Conservation (phyloP, 2,888 invertebrate species). For the Conomelus anceps region DNA sequence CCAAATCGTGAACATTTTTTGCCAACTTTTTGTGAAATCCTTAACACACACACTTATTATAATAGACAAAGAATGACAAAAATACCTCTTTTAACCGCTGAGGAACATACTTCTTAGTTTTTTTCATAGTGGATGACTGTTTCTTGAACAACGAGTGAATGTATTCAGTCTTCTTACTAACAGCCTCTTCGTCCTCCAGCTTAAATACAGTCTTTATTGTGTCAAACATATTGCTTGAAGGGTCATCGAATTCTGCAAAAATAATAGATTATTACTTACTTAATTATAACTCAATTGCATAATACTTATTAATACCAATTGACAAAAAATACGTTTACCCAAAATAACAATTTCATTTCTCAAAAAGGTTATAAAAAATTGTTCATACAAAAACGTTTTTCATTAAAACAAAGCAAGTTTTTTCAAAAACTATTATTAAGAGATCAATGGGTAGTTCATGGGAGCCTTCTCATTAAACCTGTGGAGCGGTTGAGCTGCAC, state of each 20-base stretch:
- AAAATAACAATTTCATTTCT: no score
- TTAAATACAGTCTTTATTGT: constrained; percentile 33
- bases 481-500: no score
- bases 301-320: no score
- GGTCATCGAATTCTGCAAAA: constrained; percentile 34
- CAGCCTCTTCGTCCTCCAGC: constrained; percentile 32
- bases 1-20: neutral
- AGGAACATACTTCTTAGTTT: constrained; percentile 38
- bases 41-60: neutral
- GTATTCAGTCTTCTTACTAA: constrained; percentile 32
- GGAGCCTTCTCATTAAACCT: no score
- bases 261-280: constrained; percentile 1
- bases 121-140: constrained; percentile 34
- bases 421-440: no score
- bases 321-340: no score
- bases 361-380: no score
- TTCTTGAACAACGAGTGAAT: constrained; percentile 38
- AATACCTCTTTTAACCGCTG: constrained; percentile 39
- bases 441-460: no score
- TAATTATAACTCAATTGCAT: no score
- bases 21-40: neutral
- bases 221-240: constrained; percentile 29
- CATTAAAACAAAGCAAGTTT: no score
- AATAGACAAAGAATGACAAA: neutral
- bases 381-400: no score